Conservation (phyloP, 1,140 invertebrate species). For the Colletes gigas region DNA sequence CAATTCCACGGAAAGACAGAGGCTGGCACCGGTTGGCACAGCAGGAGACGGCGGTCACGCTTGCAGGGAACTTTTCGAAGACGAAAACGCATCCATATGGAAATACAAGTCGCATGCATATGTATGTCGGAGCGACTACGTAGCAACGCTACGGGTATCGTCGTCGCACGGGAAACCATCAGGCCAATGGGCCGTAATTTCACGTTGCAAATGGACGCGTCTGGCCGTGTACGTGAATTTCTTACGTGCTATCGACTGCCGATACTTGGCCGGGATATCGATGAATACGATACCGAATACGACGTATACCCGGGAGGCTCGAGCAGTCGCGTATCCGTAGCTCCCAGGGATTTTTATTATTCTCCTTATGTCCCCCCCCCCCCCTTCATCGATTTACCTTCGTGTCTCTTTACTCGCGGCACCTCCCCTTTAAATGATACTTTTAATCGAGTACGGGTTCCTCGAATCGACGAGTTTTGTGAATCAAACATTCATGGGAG, state of each 20-base stretch:
- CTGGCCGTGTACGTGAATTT: constrained; percentile 45
- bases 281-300: constrained; percentile 51
- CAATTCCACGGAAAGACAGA: constrained; percentile 47
- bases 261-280: constrained; percentile 50
- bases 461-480: too few species aligned
- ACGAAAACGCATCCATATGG: constrained; percentile 50
- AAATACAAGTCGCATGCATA: constrained; percentile 32
- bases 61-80: constrained; percentile 40
- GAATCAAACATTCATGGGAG: too few species aligned
- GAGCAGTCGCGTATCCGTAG: constrained; percentile 10
- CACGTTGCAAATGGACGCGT: constrained; percentile 55
- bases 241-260: constrained; percentile 52
- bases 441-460: too few species aligned
- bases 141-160: constrained; percentile 16
- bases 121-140: background rate
- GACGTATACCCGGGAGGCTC: constrained; percentile 26
- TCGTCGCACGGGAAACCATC: constrained; percentile 29
- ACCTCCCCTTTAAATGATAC: constrained; percentile 7
- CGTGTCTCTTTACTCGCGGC: background rate
- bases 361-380: constrained; percentile 1
- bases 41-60: background rate
- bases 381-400: constrained; percentile 23
- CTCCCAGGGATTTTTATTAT: constrained; percentile 53
- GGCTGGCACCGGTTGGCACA: constrained; percentile 57
- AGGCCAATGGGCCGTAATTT: constrained; percentile 53